Evolutionary conservation across 2,888 invertebrate species (phyloP), one percentile per base, ranked within the genome.

Genomic region (Crocallis elinguaria): DNA sequence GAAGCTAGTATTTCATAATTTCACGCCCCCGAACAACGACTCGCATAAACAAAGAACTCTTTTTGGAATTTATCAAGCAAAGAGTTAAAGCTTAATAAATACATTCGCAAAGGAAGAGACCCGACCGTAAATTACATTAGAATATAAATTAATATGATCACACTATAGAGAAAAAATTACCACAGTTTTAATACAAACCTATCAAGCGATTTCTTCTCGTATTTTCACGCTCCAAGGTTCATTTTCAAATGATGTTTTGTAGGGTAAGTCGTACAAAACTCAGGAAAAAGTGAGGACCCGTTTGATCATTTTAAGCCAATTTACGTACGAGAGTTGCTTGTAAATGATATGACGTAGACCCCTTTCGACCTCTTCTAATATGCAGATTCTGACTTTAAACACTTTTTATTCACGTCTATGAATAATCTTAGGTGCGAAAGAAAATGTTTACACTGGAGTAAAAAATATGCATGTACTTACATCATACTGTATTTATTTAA

Each of bases 81-180:
- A 78, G 52, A 60, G 54, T 46, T 37, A 79, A 78, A 75, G 72
- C 68, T 77, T 75, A 73, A 72, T 75, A 73, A 76, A 77, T 71
- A 73, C 72, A 73, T 71, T 53, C 43, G 57, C 54, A 64, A 71
- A 74, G 71, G 73, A 77, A 75, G 71, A 73, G 71, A 79, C 79
- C 83, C 77, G 67, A 38, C 49, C 75, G 85, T 86, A 88, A 88
- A 89, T 88, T 86, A 87, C 88, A 88, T 88, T 88, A 83, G 81
- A 89, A 88, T 88, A 86, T 86, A 88, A 88, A 89, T 88, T 84
- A 86, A 84, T 84, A 81, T 74, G 81, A 82, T 79, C 75, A 67
- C 78, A 85, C 82, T 82, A 81, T 79, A 48, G 58, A 60, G 75
- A 66, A 75, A 75, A 66, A 66, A 49, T 51, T 54, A 73, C 73